Base-by-base conservation (phyloP, 2,113 vertebrate genomes). In the Protomyctophum bolini region DNA sequence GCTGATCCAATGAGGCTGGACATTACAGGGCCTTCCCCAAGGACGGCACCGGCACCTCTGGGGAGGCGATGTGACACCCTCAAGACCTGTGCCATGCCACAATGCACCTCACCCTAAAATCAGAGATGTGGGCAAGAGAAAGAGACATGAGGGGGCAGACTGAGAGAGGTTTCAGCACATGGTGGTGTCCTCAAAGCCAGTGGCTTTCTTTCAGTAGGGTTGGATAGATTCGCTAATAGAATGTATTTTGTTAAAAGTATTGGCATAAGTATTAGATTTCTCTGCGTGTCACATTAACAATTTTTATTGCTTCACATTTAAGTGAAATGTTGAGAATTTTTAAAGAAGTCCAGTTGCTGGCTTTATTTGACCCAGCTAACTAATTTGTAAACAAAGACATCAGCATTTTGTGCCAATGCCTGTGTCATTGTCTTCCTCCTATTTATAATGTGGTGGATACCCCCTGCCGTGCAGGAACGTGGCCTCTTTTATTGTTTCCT, bases 1-100 rank as follows among this genome's bases (percentile, higher is more conserved):
- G 70, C 81, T 92, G 90, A 93, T 90, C 79, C 83, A 83, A 92
- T 90, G 88, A 85, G 87, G 86, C 87, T 69, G 89, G 91, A 92
- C 89, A 86, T 88, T 78, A 82, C 81, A 75, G 74, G 80, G 72
- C 76, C 66, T 58, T 79, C 85, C 88, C 83, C 5, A 58, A 87
- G 87, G 90, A 89, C 78, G 72, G 49, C 77, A 6, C 82, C 14
- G 57, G 63, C 51, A 58, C 84, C 80, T 84, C 70, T 69, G 11
- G 77, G 77, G 75, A 85, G 86, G 86, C 81, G 50, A 29, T 69
- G 72, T 76, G 81, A 82, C 87, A 83, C 82, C 73, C 87, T 68
- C 21, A 57, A 81, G 86, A 80, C 80, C 74, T 80, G 78, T 68
- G 81, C 66, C 70, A 70, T 59, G 65, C 75, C 73, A 72, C 41